Percentiles rank a stretch among this genome's conserved stretches.
These are phyloP conservation scores for Nymphicus hollandicus DNA, from an alignment of 2,113 vertebrate genomes.

Conservation along the genomic window DNA sequence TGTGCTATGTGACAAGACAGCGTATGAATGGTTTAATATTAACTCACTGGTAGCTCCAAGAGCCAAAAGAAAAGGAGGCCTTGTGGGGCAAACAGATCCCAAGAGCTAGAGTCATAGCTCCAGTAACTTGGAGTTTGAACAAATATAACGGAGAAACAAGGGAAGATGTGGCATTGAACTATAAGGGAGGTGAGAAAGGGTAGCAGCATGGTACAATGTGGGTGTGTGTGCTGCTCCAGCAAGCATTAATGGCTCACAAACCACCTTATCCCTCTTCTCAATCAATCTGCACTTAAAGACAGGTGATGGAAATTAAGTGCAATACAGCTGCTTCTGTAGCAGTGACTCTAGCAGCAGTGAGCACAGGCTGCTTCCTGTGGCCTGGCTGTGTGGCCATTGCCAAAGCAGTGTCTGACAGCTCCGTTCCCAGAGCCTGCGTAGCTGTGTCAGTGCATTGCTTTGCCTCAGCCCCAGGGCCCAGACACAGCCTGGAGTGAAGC, in stretches of 20 bases:
- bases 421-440: background rate
- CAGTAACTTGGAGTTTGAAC: background rate
- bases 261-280: background rate
- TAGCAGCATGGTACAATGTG: background rate
- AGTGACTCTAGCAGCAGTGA: background rate
- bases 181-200: background rate
- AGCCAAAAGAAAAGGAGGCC: background rate
- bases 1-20: background rate
- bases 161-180: background rate
- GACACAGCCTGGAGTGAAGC: background rate
- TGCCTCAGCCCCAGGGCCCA: background rate
- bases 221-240: background rate
- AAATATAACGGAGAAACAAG: background rate
- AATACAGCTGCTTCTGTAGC: background rate
- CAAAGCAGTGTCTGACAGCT: background rate
- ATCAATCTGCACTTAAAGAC: background rate
- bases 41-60: background rate
- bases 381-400: background rate
- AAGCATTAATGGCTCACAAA: background rate
- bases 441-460: rapidly evolving
- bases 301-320: background rate
- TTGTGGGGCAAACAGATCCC: background rate
- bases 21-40: background rate
- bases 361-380: background rate
- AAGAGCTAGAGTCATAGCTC: background rate